phyloP scores from a whole-genome alignment of 37 sponge, comb jelly and placozoan genomes.

The Theonella swinhoei region DNA sequence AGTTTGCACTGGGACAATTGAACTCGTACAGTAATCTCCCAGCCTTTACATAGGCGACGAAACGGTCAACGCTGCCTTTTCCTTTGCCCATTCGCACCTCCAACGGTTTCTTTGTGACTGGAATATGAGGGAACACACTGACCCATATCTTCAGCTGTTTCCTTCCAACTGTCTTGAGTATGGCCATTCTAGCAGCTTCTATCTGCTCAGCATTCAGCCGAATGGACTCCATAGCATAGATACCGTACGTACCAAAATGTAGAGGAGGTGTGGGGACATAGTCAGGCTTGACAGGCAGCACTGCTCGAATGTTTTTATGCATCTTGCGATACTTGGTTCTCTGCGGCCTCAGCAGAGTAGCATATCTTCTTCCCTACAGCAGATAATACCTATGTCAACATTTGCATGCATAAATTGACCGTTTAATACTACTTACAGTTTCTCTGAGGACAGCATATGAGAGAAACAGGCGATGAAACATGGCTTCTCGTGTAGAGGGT shows the following conservation, averaged over 20 bases:
- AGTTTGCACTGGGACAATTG: conserved; percentile 33
- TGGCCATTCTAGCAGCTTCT: conserved; percentile 58
- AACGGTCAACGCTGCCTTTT: conserved; percentile 86
- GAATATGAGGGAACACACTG: conserved; percentile 72
- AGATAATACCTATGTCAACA: neutral
- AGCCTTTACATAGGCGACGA: conserved; percentile 66
- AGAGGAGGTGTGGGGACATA: conserved; percentile 12
- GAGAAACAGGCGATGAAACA: neutral
- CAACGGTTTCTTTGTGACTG: conserved; percentile 84
- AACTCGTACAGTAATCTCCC: conserved; percentile 75
- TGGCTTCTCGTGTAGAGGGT: no score
- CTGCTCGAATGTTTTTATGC: conserved; percentile 52
- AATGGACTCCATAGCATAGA: conserved; percentile 51
- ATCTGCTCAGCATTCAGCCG: conserved; percentile 61
- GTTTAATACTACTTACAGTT: neutral
- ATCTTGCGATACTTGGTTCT: conserved; percentile 59
- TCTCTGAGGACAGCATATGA: neutral
- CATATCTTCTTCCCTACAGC: neutral
- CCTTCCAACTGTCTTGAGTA: conserved; percentile 54
- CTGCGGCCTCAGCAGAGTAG: conserved; percentile 41
- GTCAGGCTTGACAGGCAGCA: conserved; percentile 29
- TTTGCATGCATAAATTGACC: neutral
- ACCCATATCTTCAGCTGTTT: conserved; percentile 41
- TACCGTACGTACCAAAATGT: conserved; percentile 37
- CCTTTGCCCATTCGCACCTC: conserved; percentile 93